phyloP scores from a whole-genome alignment of 2,113 vertebrate species.

The Scopus umbretta region DNA sequence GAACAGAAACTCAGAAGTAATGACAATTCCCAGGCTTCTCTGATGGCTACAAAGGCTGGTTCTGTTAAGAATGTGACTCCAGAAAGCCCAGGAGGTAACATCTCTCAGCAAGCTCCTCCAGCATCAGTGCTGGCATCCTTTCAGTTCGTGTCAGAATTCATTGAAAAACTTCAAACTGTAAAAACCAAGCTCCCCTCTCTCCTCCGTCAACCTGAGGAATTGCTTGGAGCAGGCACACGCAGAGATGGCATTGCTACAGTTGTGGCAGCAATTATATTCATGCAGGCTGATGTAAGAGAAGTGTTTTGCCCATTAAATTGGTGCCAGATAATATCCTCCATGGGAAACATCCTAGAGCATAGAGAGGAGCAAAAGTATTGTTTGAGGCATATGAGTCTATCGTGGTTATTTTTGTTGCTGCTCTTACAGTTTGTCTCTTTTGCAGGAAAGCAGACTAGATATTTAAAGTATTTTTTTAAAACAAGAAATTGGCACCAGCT shows the following conservation, averaged over 20 bases:
- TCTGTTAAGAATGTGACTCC: background rate
- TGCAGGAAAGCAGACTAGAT: slow-evolving; percentile 47
- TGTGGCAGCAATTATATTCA: background rate
- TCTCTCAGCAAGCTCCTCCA: background rate
- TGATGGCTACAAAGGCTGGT: background rate
- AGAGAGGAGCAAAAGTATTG: background rate
- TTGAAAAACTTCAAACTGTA: background rate
- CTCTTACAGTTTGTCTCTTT: background rate
- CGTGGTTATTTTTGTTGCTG: slow-evolving; percentile 50
- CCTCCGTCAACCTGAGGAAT: background rate
- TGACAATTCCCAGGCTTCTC: background rate
- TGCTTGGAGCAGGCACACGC: background rate
- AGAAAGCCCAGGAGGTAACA: background rate
- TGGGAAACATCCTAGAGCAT: background rate
- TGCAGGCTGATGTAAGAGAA: background rate
- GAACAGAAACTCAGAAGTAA: background rate
- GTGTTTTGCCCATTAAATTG: background rate
- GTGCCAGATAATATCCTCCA: background rate
- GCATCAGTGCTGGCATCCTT: background rate
- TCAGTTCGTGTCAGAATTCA: background rate
- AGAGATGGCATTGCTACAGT: background rate
- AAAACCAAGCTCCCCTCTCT: background rate
- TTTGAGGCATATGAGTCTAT: slow-evolving; percentile 27
- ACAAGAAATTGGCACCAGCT: slow-evolving; percentile 45
- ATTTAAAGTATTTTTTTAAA: slow-evolving; percentile 45